Base-by-base conservation (phyloP, 2,797 vertebrate species). In the Sylvia borin region DNA sequence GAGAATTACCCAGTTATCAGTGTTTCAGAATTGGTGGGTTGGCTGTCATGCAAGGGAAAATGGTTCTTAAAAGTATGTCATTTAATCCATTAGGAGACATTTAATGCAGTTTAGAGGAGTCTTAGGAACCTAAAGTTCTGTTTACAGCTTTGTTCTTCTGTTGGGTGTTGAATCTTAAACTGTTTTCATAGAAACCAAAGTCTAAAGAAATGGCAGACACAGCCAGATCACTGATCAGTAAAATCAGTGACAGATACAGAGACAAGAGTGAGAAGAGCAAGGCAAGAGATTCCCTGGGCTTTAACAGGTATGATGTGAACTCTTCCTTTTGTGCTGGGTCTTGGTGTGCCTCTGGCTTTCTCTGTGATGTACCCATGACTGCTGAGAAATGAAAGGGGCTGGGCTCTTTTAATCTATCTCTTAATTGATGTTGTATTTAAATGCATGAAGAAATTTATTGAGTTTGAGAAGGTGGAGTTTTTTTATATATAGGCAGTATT, bases 171-270 rank as follows among this genome's bases (percentile, higher is more conserved):
- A 96, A 20, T 93, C 71, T 90, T 53, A 71, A 77, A 82, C 43
- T 97, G 3, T 97, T 90, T 92, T 95, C 97, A 62, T 95, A 98
- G 98, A 97, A 94, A 94, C n/a, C 94, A 89, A 98, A 97, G 45
- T 75, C 96, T 91, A 97, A 97, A 97, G 96, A 90, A 92, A 62
- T 92, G 50, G 55, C 83, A 85, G 95, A 97, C 92, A 73, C 93
- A 95, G 83, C 98, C 70, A 96, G 97, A 79, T 96, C 96, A 21
- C 96, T 98, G 66, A 97, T 98, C 75, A 97, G 43, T 76, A 97
- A 97, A 85, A 98, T 98, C 88, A 97, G 97, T 95, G 96, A 97
- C 68, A 96, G 96, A 70, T 98, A 98, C 8, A 97, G 94, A 91
- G 26, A 53, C 48, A 97, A 80, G 71, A 84, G 86, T 45, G 72